Evolutionary conservation across 2,888 invertebrate genomes (phyloP), one percentile per base, ranked within the genome.

Genomic region (Gibbula magus): DNA sequence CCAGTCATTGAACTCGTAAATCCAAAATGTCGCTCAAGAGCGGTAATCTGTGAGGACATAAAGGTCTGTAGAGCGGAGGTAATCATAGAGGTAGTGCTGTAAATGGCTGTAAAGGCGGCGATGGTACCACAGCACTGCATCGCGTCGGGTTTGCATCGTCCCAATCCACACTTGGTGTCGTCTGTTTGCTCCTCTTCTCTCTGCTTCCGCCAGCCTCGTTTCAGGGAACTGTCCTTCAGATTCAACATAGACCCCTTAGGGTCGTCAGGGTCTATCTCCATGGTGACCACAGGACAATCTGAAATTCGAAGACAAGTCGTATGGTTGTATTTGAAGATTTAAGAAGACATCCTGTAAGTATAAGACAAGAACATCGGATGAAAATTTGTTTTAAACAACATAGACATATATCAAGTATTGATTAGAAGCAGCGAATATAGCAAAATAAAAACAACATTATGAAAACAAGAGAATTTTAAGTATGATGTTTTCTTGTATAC

Each of bases 11-110:
- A 85, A 80, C 89, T 89, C 80, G 87, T 89, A 39, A 91, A 85
- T 10, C 89, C 89, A 79, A 88, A 90, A 81, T 88, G 87, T 52
- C 84, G 87, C 82, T 91, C 91, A n/a, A 91, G 83, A 70, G 89
- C 88, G 2, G 90, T 88, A 20, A 88, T 87, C 86, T 89, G 88
- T 10, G 88, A 87, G 29, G 82, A 83, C 29, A 88, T 79, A 67
- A 86, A 88, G n/a, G 83, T 78, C 13, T 78, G 81, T 32, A 88
- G 75, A 5, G 88, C 82, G 7, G 86, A 85, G 0, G 87, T 87
- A 4, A 85, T 75, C 2, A 88, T 54, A 1, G 85, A 84, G 18
- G 86, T 79, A 5, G 84, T 10, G 29, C 85, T 81, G 81, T 84
- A 87, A 2, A 83, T 35, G 18, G 78, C 75, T 3, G 86, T 78